Evolutionary conservation across 2,888 invertebrate genomes (phyloP), one percentile per base, ranked within the genome.

Genomic region (Dichetophora obliterata): DNA sequence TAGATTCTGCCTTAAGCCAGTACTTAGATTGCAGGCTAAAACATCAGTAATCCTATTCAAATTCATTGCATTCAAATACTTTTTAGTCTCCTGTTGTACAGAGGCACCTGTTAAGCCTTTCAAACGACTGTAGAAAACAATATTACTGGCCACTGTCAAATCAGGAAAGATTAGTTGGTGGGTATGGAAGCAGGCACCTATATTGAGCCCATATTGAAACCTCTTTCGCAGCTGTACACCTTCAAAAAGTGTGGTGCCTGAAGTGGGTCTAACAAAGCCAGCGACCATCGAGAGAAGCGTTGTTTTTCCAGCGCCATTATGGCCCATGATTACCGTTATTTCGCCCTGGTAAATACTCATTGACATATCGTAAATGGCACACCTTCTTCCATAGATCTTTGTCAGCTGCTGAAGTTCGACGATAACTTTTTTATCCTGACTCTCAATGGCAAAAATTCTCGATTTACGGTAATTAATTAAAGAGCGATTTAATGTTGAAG

Each of bases 251-350:
- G 94, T 93, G 4, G 92, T 92, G 0, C 95, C 95, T 68, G 90
- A 89, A 0, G 91, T 92, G 5, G 92, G 91, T 48, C 91, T 90
- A 79, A 92, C 89, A 86, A 93, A 92, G 43, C 93, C 96, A 77
- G 96, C 96, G 48, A 97, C 90, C 92, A 97, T 96, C 0, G 95
- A 95, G 91, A 98, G 95, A 6, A 96, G 95, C 0, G 97, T 97
- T 2, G 96, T 95, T 90, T 97, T 97, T 14, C 97, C 97, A 73
- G 96, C 96, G 0, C 85, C 87, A 75, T 87, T 87, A 79, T 94
- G 94, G 0, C 95, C 95, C 72, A 95, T 90, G 8, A 95, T 86
- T 3, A 95, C 95, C 93, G 85, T 85, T 2, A 86, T 85, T 75
- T 86, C 85, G 61, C 92, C 92, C 0, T 94, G 95, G 83, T 94